Base-by-base conservation (phyloP, 2,888 invertebrate species). In the Campoletis raptor region DNA sequence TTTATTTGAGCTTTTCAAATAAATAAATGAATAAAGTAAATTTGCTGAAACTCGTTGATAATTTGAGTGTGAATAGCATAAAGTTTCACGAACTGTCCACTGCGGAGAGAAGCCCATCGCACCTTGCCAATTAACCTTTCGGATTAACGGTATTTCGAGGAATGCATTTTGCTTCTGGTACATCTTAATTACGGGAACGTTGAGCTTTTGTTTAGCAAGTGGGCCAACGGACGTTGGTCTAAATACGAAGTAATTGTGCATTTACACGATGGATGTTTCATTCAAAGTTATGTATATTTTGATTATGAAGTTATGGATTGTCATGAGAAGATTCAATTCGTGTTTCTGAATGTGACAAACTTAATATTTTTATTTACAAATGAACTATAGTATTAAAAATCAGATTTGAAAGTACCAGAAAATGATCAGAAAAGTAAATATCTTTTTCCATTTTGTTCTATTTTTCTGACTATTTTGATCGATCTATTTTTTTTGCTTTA, bases 101-200 rank as follows among this genome's bases (percentile, higher is more conserved):
- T 64, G 30, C 72, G 24, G 74, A 24, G 24, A 61, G 18, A 36
- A 52, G 54, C 76, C 76, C 80, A 80, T 57, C 45, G 80, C 70
- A 85, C 70, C 84, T 76, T 12, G 64, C 37, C 76, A 85, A 85
- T 81, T 76, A 76, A 81, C 70, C 70, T 61, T 48, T 21, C 54
- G 10, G 36, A 74, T 45, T 67, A 79, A 76, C 40, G 48, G 52
- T 72, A 45, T 15, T 48, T 57, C 57, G 40, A 30, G 61, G 40
- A 72, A 80, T 64, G 79, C 61, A 81, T 80, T 61, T 80, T 72
- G 76, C 70, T n/a, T 18, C 36, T 40, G 70, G 69, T 37, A 36
- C 48, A 72, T 48, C 36, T 73, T 72, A 64, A 85, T 76, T 76
- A 66, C 66, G 36, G 64, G 24, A 52, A 24, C 57, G 18, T 30